phyloP scores from a whole-genome alignment of 2,888 invertebrate genomes.

The Catocala sponsa region DNA sequence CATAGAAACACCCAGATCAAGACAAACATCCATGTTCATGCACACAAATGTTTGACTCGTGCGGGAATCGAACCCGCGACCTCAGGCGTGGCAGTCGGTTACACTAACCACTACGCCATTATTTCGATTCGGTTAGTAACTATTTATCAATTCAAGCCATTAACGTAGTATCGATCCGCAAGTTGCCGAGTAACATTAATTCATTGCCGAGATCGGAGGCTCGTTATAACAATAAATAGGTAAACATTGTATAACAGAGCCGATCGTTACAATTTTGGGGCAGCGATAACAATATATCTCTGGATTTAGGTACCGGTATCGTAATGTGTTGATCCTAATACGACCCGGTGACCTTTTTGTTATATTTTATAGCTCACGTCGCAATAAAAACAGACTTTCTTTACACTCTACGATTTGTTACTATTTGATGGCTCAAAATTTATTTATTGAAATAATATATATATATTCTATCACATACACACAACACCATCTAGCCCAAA shows the following conservation, averaged over 20 bases:
- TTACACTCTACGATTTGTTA: no score
- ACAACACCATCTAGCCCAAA: no score
- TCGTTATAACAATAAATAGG: constrained; percentile 9
- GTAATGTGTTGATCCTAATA: neutral
- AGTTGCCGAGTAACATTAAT: constrained; percentile 10
- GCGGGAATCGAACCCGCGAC: no score
- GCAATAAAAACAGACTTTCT: neutral
- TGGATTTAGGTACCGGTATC: constrained; percentile 7
- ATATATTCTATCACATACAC: no score
- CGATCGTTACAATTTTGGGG: constrained; percentile 16
- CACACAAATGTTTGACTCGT: no score
- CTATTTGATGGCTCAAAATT: no score
- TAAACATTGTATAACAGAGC: constrained; percentile 12
- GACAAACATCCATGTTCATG: no score
- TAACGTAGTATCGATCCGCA: constrained; percentile 8
- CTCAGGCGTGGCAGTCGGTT: no score
- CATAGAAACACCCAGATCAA: no score
- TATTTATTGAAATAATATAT: no score
- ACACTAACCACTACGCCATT: no score
- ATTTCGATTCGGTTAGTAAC: neutral
- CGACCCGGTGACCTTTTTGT: neutral
- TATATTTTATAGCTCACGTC: neutral
- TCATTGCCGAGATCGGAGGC: constrained; percentile 12
- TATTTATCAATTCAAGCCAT: constrained; percentile 12
- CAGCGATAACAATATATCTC: constrained; percentile 16